Percentiles rank a stretch among this genome's conserved stretches.
These are phyloP conservation scores for Sparidentex hasta DNA, from an alignment of 2,797 vertebrate species.

Conservation along the genomic window DNA sequence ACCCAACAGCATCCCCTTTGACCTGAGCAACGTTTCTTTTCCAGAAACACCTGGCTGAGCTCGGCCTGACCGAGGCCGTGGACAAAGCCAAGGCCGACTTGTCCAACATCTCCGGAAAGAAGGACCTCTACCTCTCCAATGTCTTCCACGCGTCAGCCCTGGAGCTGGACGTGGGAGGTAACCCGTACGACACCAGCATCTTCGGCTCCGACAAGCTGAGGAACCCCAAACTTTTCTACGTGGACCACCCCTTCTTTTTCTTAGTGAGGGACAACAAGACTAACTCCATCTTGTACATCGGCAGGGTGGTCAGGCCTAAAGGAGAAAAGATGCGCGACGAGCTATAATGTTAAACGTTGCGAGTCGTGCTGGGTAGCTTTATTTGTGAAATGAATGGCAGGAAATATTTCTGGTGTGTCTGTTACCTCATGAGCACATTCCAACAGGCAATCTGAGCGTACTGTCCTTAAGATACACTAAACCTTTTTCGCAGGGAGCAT, in stretches of 20 bases:
- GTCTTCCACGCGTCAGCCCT: slow-evolving; percentile 93
- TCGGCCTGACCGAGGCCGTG: slow-evolving; percentile 95
- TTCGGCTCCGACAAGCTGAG: slow-evolving; percentile 90
- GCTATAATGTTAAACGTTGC: slow-evolving; percentile 84
- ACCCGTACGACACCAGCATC: slow-evolving; percentile 91
- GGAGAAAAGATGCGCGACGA: slow-evolving; percentile 97
- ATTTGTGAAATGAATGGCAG: slow-evolving; percentile 49
- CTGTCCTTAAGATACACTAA: slow-evolving; percentile 15
- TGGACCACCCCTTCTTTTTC: slow-evolving; percentile 97
- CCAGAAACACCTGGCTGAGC: slow-evolving; percentile 93
- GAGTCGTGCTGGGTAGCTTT: slow-evolving; percentile 29
- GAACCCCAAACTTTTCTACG: slow-evolving; percentile 95
- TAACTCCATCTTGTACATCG: slow-evolving; percentile 95
- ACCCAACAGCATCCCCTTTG: background rate
- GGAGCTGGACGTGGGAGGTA: slow-evolving; percentile 92
- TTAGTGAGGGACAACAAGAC: slow-evolving; percentile 96
- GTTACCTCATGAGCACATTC: slow-evolving; percentile 80
- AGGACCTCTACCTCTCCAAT: slow-evolving; percentile 95
- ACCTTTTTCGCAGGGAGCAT: slow-evolving; percentile 35
- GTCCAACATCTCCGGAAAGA: slow-evolving; percentile 98
- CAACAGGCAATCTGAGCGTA: slow-evolving; percentile 51
- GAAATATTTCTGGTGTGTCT: slow-evolving; percentile 55
- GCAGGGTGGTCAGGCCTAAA: slow-evolving; percentile 93
- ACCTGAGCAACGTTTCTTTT: slow-evolving; percentile 32
- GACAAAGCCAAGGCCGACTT: slow-evolving; percentile 97